Base-by-base conservation (phyloP, 2,888 invertebrate genomes). In the Ashinkailepas kermadecensis region DNA sequence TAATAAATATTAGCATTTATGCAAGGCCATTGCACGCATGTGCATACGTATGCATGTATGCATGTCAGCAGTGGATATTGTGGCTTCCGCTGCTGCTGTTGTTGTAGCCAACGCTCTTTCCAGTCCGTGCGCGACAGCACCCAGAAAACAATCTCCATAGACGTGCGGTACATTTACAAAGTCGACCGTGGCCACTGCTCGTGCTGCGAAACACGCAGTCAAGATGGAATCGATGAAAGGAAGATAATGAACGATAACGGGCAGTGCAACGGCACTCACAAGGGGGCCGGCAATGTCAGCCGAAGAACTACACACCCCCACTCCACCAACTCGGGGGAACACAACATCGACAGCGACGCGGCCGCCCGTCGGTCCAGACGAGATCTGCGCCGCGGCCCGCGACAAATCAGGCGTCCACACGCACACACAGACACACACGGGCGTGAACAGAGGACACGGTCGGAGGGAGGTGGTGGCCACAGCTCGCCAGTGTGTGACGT, bases 211-310 rank as follows among this genome's bases (percentile, higher is more conserved):
- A n/a, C 65, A 65, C 65, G 23, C 8, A 64, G 13, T 23, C 65
- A 4, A 65, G 65, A 65, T 65, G 65, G 15, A 65, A 65, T 65
- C 65, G 65, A 65, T 65, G 65, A 65, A 65, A 64, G 23, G 65
- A 9, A 65, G 39, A 65, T n/a, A 65, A 23, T 65, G 65, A 65
- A 65, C 65, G 62, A 18, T 18, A 62, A 62, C 62, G 8, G 15
- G 62, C 62, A 18, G 18, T 18, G 62, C 18, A 13, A 62, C 13
- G 7, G 15, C 18, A 7, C 62, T 8, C 18, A 62, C 15, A 62
- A 18, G 13, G 18, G 7, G 62, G 62, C 13, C 62, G 62, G 62
- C 62, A 15, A 7, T 1, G 62, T 18, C 15, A 62, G 62, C 62
- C 18, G 18, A 15, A 18, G 18, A 62, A 65, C 9, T 65, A n/a